Evolutionary conservation across 2,797 vertebrate genomes (phyloP), one percentile per base, ranked within the genome.

Genomic region (Hirundo rustica): DNA sequence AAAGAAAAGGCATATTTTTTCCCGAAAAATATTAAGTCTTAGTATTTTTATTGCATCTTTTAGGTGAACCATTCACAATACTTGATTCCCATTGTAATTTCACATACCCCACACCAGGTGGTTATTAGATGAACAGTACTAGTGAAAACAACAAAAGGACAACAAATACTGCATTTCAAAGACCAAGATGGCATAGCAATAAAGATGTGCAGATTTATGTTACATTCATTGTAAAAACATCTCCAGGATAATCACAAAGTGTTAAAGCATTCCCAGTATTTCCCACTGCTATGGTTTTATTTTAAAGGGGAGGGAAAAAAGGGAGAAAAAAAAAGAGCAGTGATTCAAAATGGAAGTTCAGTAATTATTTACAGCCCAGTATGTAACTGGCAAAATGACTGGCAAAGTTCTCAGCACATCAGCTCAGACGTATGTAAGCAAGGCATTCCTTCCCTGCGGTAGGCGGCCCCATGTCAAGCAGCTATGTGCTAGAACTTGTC

Each of bases 401-500:
- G 92, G 64, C 34, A 76, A 68, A 81, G 86, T 70, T 94, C 93
- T 93, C 57, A 80, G 82, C 90, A 89, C 78, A 79, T 60, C 76
- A 76, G 5, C 86, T 85, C 62, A 47, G 91, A 75, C 2, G 11
- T 26, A 76, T 30, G 47, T 53, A 67, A 95, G 93, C 79, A 79
- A 88, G 84, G 80, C 88, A 93, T 87, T 93, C 91, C 89, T 92
- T 93, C 86, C 81, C 85, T 0, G 26, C 1, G 10, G 84, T 61
- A 89, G 93, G 92, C 48, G 8, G 91, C 93, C 86, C 62, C 78
- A 84, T 75, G 90, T 85, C 73, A 91, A 93, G 84, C 17, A 91
- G 88, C 84, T 71, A 80, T 85, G 87, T 76, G 95, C 95, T 92
- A 72, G 91, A 92, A 96, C 91, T 77, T 96, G 94, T 92, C 94